Evolutionary conservation across 2,888 invertebrate species (phyloP).

Genomic region (Leptinotarsa haldemani): DNA sequence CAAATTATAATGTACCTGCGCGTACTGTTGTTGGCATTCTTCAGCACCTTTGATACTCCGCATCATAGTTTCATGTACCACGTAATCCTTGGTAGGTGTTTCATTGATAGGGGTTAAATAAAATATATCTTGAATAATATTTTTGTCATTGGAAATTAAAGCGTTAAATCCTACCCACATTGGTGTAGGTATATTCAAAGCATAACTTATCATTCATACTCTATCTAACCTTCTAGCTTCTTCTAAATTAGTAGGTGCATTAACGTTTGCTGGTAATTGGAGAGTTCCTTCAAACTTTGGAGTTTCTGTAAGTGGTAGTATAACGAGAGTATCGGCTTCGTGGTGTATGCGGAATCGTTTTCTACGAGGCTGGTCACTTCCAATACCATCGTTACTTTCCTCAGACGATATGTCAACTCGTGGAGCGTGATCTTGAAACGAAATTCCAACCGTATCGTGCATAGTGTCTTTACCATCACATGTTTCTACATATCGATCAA

Average conservation of each 20-base stretch:
- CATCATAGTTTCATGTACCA: neutral
- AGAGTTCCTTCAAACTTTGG: neutral
- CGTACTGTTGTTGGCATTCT: conserved; percentile 7
- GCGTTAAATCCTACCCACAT: conserved; percentile 26
- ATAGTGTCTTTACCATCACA: conserved; percentile 39
- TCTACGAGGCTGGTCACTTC: neutral
- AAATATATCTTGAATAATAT: neutral
- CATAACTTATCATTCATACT: conserved; percentile 19
- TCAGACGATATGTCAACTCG: neutral
- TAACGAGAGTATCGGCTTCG: neutral
- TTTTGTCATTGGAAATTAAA: neutral
- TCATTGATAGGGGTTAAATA: conserved; percentile 12
- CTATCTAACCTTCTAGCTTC: conserved; percentile 1
- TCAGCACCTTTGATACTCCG: neutral
- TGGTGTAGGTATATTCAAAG: conserved; percentile 15
- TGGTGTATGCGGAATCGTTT: neutral
- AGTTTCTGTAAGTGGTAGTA: neutral
- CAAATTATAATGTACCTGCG: conserved; percentile 10
- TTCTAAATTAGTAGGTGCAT: neutral
- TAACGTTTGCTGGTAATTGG: neutral
- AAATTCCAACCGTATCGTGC: conserved; percentile 33
- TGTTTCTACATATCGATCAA: conserved; percentile 40
- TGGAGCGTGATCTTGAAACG: conserved; percentile 20
- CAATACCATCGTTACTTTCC: conserved; percentile 23
- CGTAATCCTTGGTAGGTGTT: neutral